Evolutionary conservation across 2,113 vertebrate species (phyloP).

Genomic region (Ardeotis arabs): DNA sequence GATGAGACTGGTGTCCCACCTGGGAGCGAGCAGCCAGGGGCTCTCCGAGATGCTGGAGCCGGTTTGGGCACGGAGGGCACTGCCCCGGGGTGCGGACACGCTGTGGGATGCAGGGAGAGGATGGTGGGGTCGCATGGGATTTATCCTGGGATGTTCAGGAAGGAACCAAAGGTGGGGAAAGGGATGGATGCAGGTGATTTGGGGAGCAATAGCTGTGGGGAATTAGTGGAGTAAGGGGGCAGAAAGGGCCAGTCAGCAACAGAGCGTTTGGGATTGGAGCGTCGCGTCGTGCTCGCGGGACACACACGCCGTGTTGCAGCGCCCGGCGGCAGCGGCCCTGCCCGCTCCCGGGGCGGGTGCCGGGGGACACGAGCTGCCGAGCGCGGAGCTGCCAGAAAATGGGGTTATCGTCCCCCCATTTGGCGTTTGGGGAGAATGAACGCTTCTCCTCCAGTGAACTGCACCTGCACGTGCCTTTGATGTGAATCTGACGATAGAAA

Average conservation of each 20-base stretch:
- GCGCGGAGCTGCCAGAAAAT: too few relatives aligned
- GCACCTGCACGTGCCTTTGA: not conserved
- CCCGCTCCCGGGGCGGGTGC: not conserved
- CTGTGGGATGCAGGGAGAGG: not conserved
- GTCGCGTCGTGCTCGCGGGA: not conserved
- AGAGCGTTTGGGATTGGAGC: not conserved
- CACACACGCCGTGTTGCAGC: fast-evolving
- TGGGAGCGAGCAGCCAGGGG: fast-evolving
- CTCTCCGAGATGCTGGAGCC: fast-evolving
- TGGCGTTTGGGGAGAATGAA: too few relatives aligned
- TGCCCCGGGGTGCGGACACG: fast-evolving
- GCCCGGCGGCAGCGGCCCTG: not conserved
- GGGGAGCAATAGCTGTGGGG: not conserved
- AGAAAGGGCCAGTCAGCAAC: not conserved
- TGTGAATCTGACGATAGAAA: not conserved
- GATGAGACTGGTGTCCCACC: fast-evolving
- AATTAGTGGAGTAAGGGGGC: not conserved
- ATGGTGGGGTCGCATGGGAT: not conserved
- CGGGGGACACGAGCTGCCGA: not conserved
- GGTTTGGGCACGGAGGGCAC: not conserved
- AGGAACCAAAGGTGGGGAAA: not conserved
- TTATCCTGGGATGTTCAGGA: not conserved
- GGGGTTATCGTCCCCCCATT: too few relatives aligned
- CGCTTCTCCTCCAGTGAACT: not conserved
- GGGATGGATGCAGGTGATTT: not conserved